Evolutionary conservation across 2,113 vertebrate species (phyloP), one percentile per base, ranked within the genome.

Genomic region (Cephalopholis sonnerati): DNA sequence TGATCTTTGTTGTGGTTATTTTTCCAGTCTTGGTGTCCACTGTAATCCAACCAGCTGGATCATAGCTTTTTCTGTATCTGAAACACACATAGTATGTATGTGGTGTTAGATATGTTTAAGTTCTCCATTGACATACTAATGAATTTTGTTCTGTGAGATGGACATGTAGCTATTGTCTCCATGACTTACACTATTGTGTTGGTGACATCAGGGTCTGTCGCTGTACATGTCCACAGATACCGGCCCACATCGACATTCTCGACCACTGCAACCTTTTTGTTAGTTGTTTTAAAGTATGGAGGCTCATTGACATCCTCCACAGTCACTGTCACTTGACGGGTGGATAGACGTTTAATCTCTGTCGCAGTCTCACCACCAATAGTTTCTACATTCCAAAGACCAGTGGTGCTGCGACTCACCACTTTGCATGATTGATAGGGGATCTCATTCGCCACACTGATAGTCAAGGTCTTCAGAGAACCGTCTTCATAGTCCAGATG

Each of bases 241-340:
- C 69, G 27, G 64, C 92, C 93, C 2, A 4, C 5, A 0, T 29
- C 3, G 9, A 7, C 9, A 62, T 93, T 92, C 48, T 96, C 94
- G 9, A 0, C 0, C 58, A 94, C 1, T 2, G 0, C 11, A 18
- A 85, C 65, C 0, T n/a, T 0, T 79, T 83, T 83, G 7, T 71
- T 0, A 0, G 12, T 1, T 4, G 61, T 18, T 0, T 53, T 51
- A 46, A 96, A 95, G 1, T 85, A 9, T 0, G 94, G 94, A 18
- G 93, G 58, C 22, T 95, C 93, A 25, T 95, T 95, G 32, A 94
- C 71, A 44, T 96, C 90, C 29, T 91, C 92, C 18, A 95, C 89
- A 7, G 18, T 0, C 39, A 95, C 79, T 4, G 75, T 89, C 39
- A 94, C 44, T 0, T 7, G 5, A 3, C 7, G 3, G 2, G 11